A percentile compares a stretch with the other conserved stretches of the same genome.
These are phyloP conservation scores for Drosophila mimetica DNA, from an alignment of 2,888 invertebrate species.

Conservation along the genomic window DNA sequence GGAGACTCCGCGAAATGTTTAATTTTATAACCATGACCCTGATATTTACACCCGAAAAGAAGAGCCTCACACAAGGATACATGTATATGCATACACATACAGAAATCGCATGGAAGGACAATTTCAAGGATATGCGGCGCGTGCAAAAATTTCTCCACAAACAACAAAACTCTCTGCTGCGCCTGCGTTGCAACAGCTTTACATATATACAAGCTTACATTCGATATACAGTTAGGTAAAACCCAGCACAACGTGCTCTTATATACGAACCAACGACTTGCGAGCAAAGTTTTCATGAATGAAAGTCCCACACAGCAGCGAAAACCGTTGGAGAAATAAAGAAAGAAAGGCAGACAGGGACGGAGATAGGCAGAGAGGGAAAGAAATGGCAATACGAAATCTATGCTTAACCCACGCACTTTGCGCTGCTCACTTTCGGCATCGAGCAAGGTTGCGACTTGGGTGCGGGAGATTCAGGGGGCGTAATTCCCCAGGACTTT, in stretches of 20 bases:
- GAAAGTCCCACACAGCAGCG: constrained; percentile 81
- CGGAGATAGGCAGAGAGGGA: not conserved
- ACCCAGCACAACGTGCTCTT: constrained; percentile 31
- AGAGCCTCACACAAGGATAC: constrained; percentile 15
- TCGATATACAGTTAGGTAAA: constrained; percentile 24
- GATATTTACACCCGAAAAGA: constrained; percentile 70
- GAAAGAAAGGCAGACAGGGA: constrained; percentile 8
- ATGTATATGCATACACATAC: constrained; percentile 22
- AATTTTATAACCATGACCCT: constrained; percentile 83
- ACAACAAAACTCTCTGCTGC: constrained; percentile 19
- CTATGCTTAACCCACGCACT: constrained; percentile 30
- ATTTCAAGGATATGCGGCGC: constrained; percentile 78
- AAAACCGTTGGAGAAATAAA: constrained; percentile 21
- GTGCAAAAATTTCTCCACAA: constrained; percentile 78
- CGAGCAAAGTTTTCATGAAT: constrained; percentile 81
- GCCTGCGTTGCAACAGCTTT: constrained; percentile 47
- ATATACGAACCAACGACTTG: constrained; percentile 49
- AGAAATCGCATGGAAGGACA: constrained; percentile 45
- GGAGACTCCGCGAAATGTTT: constrained; percentile 80
- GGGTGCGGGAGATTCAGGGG: constrained; percentile 4
- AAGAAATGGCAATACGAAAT: constrained; percentile 14
- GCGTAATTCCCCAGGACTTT: constrained; percentile 30
- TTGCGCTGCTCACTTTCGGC: constrained; percentile 28
- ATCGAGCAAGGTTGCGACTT: constrained; percentile 23
- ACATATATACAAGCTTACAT: constrained; percentile 15